A percentile compares a stretch with the other conserved stretches of the same genome.
Evolutionary conservation across 2,797 vertebrate species (phyloP).

Genomic region (Gorsachius magnificus): DNA sequence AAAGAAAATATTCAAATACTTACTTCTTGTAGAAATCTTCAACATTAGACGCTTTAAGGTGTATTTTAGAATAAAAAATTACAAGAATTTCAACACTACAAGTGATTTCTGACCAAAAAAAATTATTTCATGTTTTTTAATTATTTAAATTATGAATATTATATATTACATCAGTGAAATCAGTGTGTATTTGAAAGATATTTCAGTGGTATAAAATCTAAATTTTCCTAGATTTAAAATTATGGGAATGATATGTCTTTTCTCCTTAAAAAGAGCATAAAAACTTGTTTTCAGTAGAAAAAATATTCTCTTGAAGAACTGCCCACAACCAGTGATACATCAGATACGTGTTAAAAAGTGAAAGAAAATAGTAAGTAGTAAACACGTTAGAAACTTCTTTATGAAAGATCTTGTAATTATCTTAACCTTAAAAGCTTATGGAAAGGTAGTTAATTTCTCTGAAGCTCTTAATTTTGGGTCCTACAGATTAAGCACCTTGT

Average conservation of each 20-base stretch:
- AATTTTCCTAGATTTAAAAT: background rate
- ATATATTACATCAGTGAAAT: no score
- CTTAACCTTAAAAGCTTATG: background rate
- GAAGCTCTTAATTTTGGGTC: background rate
- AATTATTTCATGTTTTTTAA: no score
- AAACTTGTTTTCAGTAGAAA: background rate
- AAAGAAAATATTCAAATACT: background rate
- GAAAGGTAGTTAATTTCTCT: background rate
- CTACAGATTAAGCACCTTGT: background rate
- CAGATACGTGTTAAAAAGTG: background rate
- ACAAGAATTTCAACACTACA: background rate
- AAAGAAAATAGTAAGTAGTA: background rate
- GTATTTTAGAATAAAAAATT: background rate
- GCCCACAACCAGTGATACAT: background rate
- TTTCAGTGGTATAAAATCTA: background rate
- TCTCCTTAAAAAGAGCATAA: background rate
- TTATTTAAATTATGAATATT: no score
- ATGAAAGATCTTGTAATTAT: background rate
- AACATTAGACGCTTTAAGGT: background rate
- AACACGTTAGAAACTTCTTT: background rate
- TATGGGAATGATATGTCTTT: background rate
- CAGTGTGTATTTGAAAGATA: background rate
- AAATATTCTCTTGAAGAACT: background rate
- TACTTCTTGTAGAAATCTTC: background rate
- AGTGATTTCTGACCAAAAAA: background rate